Evolutionary conservation across 2,113 vertebrate species (phyloP).

Genomic region (Pomatorhinus ruficollis): DNA sequence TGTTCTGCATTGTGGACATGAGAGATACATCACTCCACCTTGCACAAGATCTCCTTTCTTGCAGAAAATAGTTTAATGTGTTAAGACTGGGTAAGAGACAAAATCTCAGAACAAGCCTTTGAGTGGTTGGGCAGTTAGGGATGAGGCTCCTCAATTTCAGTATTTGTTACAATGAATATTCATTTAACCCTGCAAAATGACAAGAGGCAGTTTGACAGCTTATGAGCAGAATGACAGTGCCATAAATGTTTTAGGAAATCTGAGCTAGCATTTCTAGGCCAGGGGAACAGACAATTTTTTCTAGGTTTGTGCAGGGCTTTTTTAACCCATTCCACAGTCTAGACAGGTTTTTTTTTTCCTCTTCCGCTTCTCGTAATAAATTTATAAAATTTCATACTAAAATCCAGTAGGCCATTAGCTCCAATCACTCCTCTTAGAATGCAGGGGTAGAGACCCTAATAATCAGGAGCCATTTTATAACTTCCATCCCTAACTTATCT

Average conservation of each 20-base stretch:
- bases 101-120: not conserved
- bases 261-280: not conserved
- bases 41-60: not conserved
- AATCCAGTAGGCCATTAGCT: not conserved
- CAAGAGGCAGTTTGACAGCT: not conserved
- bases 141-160: not conserved
- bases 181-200: not conserved
- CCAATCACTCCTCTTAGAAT: not conserved
- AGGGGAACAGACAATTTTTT: not conserved
- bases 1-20: not conserved
- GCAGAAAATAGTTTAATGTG: not conserved
- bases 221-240: not conserved
- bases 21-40: not conserved
- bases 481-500: not conserved
- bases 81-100: not conserved
- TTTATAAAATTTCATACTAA: not conserved
- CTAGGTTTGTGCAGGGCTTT: not conserved
- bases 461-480: not conserved
- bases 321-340: not conserved
- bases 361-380: not conserved
- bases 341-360: not conserved
- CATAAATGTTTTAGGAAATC: not conserved
- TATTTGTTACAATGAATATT: not conserved
- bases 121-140: not conserved
- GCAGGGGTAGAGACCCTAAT: not conserved